Evolutionary conservation across 2,888 invertebrate species (phyloP), one percentile per base, ranked within the genome.

Genomic region (Elmis aenea): DNA sequence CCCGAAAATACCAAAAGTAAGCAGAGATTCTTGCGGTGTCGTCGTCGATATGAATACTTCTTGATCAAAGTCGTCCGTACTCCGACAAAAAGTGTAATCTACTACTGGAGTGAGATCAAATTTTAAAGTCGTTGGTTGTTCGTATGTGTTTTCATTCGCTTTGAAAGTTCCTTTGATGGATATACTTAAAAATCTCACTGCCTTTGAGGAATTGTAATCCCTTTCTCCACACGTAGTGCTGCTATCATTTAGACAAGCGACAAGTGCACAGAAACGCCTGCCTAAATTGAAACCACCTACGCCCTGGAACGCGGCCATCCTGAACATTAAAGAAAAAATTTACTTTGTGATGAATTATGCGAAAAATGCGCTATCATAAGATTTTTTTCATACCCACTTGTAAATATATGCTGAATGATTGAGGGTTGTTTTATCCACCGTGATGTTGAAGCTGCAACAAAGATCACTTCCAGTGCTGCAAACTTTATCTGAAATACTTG

Each of bases 1-100:
- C 20, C 55, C 55, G 20, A 43, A 34, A 21, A 55, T 51, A 8
- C 53, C 55, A 36, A 52, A 55, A 2, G 42, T 40, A 18, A 52
- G 31, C 3, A 55, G 12, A 14, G 48, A 43, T 5, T 46, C 28
- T 11, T 45, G 28, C 5, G 33, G 23, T 9, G 42, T 32, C 1
- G 45, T 48, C 13, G 42, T 39, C 12, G 25, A 39, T 39, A 50
- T 45, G 8, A 45, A 30, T 8, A 42, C 39, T 9, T 41, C 34
- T 3, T 40, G 42, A 12, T 21, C 23, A 2, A 27, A 38, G 12
- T 34, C 29, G 1, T 32, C 9, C 3, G 36, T 39, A 24, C 27
- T 37, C 5, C 40, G 42, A 38, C 55, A 55, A 32, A 42, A 55
- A 5, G 39, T 40, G 36, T 51, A 55, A 3, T 34, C 45, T 4